Conservation (phyloP, 2,113 vertebrate species). For the Coturnix japonica region DNA sequence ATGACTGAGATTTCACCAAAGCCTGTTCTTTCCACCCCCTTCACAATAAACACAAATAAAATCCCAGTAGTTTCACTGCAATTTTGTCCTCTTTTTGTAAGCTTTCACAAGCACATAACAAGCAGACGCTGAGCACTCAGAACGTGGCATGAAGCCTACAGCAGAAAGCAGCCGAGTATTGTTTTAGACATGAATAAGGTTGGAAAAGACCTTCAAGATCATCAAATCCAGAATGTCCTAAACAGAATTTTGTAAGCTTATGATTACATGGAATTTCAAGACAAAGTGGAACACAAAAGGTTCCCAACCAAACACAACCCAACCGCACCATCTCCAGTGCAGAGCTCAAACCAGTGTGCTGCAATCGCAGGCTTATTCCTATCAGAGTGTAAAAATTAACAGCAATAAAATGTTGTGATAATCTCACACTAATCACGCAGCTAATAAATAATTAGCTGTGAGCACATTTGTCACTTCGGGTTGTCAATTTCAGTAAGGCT, state of each 20-base stretch:
- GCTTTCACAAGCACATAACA: neutral
- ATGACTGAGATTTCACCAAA: neutral
- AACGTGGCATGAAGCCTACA: fast-evolving
- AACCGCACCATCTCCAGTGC: neutral
- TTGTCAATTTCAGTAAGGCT: conserved; percentile 87
- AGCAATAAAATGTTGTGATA: conserved; percentile 90
- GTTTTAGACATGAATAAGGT: neutral
- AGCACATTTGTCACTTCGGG: conserved; percentile 94
- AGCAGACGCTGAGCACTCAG: neutral
- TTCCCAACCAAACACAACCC: no score
- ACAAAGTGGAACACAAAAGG: neutral
- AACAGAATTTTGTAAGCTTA: neutral
- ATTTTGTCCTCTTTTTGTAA: neutral
- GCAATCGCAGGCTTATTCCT: conserved; percentile 54
- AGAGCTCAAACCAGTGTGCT: neutral
- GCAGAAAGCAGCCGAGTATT: neutral
- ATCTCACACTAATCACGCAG: conserved; percentile 90
- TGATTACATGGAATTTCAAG: neutral
- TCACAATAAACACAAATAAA: neutral
- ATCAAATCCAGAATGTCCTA: neutral
- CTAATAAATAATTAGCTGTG: conserved; percentile 96
- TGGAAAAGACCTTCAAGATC: neutral
- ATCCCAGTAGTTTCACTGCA: neutral
- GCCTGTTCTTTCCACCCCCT: neutral
- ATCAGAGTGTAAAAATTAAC: conserved; percentile 81